These are phyloP conservation scores for Scolopax mira DNA, from an alignment of 2,113 vertebrate species.

Conservation along the genomic window DNA sequence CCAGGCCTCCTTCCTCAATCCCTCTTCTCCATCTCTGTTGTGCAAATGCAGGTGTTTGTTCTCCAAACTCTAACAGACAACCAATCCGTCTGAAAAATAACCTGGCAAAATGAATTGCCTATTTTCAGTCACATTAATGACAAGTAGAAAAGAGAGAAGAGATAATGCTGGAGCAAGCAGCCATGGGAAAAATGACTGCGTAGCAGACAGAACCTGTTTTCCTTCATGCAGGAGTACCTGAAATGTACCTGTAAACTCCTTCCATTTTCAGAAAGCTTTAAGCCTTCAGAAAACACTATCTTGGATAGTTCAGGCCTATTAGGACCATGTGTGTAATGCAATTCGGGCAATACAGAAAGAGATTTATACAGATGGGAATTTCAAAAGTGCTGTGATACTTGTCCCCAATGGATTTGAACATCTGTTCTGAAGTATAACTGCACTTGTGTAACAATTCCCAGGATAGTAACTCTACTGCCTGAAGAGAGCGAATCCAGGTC, in stretches of 20 bases:
- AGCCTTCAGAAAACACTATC: not conserved
- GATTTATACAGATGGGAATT: not conserved
- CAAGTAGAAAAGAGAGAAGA: not conserved
- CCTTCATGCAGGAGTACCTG: not conserved
- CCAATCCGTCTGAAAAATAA: not conserved
- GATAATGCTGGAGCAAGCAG: not conserved
- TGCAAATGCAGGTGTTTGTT: not conserved
- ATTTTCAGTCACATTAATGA: not conserved
- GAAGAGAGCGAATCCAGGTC: not conserved
- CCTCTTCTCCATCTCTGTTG: not conserved
- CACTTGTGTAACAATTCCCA: not conserved
- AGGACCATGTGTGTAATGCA: not conserved
- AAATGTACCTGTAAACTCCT: not conserved
- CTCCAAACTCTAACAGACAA: not conserved
- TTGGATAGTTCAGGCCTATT: not conserved
- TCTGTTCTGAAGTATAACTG: not conserved
- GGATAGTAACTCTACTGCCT: not conserved
- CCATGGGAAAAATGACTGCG: not conserved
- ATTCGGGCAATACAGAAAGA: not conserved
- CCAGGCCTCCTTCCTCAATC: not conserved
- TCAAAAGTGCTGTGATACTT: not conserved
- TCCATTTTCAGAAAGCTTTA: not conserved
- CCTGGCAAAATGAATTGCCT: not conserved
- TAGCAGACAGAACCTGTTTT: not conserved
- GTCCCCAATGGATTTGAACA: not conserved